These are phyloP conservation scores for Cerceris rybyensis DNA, from an alignment of 2,888 invertebrate species.

Conservation along the genomic window DNA sequence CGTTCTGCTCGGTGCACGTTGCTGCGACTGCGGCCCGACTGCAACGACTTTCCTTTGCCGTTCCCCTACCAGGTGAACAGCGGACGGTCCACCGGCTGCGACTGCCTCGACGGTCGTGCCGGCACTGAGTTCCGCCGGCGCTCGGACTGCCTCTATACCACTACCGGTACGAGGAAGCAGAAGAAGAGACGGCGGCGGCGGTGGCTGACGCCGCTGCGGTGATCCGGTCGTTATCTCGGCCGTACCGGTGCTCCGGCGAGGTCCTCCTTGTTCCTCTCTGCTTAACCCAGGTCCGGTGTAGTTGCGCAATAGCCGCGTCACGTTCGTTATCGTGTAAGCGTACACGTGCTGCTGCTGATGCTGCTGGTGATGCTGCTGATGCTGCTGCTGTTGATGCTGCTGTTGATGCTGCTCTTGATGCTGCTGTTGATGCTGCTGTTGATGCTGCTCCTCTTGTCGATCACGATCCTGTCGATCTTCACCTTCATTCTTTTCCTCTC, in stretches of 20 bases:
- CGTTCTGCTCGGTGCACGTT: conserved; percentile 48
- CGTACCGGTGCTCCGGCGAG: conserved; percentile 61
- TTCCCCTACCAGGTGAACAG: conserved; percentile 70
- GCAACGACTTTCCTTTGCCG: conserved; percentile 64
- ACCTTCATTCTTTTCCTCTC: conserved; percentile 13
- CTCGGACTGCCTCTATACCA: conserved; percentile 74
- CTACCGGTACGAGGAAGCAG: conserved; percentile 72
- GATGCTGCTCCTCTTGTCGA: conserved; percentile 24
- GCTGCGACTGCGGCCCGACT: conserved; percentile 55
- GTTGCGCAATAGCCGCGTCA: conserved; percentile 79
- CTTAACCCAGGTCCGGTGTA: conserved; percentile 78
- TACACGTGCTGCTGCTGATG: conserved; percentile 75
- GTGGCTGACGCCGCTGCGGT: conserved; percentile 57
- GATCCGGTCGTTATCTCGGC: conserved; percentile 73
- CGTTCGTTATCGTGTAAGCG: conserved; percentile 80
- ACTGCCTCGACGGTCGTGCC: conserved; percentile 78
- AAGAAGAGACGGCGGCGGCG: conserved; percentile 64
- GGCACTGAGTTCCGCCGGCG: conserved; percentile 78
- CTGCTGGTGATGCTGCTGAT: conserved; percentile 47
- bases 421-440: conserved; percentile 38
- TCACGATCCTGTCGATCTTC: conserved; percentile 15
- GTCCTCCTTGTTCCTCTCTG: conserved; percentile 62
- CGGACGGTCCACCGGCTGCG: conserved; percentile 52
- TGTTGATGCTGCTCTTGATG: conserved; percentile 34
- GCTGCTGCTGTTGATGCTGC: conserved; percentile 41